Evolutionary conservation across 2,888 invertebrate genomes (phyloP), one percentile per base, ranked within the genome.

Genomic region (Entomobrya proxima): DNA sequence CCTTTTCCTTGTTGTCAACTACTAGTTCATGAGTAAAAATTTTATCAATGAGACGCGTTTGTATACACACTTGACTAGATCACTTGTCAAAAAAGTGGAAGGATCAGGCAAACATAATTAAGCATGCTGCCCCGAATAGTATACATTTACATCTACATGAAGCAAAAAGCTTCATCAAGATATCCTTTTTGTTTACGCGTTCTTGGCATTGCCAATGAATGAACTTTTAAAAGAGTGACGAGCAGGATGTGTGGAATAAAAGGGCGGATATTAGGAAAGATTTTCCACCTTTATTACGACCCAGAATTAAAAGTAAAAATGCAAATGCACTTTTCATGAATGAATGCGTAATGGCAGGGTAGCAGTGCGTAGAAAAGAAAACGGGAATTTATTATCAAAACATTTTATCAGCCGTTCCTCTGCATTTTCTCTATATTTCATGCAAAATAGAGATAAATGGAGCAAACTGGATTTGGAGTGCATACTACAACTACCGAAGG

Each of bases 11-110:
- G 61, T 61, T n/a, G n/a, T n/a, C n/a, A n/a, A n/a, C 77, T 40
- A 61, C 58, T 21, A 40, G 76, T 76, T 76, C 44, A 58, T 40
- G 72, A 7, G 55, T 18, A n/a, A 11, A 40, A 37, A 35, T 77
- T 77, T 77, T 77, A 77, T 77, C 77, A 77, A 77, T 77, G 77
- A 77, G 40, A 58, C 21, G 18, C n/a, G 47, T 18, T 6, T 50
- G 30, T 47, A 47, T 30, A 35, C 74, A 50, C 74, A 50, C 55
- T 75, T 35, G 44, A 58, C 76, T 76, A 58, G 76, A 58, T 77
- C 77, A 61, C 77, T 77, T 77, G 77, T 77, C 77, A 77, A 77
- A 77, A 75, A 69, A 77, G 52, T 75, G 75, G 64, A 35, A 35
- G 37, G 4, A 40, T 30, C 9, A 7, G 15, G 55, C 7, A 21